Evolutionary conservation across 2,113 vertebrate genomes (phyloP).

Genomic region (Macaca fascicularis): DNA sequence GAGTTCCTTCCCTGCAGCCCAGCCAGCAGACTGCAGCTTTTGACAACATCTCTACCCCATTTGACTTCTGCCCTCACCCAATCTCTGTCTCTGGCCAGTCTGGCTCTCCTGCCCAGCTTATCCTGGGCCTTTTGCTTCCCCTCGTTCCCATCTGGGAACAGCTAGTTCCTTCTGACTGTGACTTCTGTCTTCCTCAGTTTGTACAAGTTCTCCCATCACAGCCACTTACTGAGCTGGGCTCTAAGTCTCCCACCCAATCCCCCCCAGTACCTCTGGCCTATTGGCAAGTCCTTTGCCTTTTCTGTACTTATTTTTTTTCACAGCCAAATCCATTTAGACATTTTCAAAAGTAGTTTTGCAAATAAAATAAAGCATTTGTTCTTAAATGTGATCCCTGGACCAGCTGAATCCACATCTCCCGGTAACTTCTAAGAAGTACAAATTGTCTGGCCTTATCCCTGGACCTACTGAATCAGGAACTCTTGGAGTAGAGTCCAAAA

Average conservation of each 20-base stretch:
- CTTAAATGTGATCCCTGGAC: not conserved
- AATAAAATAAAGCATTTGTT: slow-evolving; percentile 3
- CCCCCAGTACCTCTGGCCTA: not conserved
- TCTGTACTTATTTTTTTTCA: not conserved
- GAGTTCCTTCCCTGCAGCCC: not conserved
- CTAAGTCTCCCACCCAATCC: not conserved
- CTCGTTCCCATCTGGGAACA: not conserved
- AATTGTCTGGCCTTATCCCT: not conserved
- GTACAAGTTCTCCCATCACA: not conserved
- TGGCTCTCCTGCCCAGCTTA: not conserved
- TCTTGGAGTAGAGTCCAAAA: not conserved
- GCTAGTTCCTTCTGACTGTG: not conserved
- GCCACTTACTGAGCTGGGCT: not conserved
- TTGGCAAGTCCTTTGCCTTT: not conserved
- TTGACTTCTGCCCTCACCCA: slow-evolving; percentile 53
- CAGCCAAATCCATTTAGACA: not conserved
- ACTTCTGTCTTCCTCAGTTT: not conserved
- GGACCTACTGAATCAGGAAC: not conserved
- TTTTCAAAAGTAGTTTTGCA: slow-evolving; percentile 21
- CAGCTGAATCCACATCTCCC: not conserved
- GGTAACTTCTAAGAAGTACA: not conserved
- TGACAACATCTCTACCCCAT: slow-evolving; percentile 32
- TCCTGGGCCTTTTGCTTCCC: not conserved
- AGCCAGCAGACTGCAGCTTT: slow-evolving; percentile 45
- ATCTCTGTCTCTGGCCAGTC: not conserved